Conservation (phyloP, 2,888 invertebrate species). For the Leptopilina myrica region DNA sequence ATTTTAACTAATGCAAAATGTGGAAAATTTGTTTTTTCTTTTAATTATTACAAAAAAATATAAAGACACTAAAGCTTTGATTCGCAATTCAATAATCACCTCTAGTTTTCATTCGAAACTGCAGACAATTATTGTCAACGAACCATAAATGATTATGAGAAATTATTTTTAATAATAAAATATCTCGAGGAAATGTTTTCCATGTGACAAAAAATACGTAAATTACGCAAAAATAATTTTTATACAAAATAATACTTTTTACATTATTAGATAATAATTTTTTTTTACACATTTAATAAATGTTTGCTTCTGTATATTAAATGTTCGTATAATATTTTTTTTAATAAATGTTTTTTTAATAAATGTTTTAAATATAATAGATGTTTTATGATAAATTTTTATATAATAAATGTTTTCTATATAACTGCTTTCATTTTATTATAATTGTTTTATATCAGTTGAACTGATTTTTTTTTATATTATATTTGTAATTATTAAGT, state of each 20-base stretch:
- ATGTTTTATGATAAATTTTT: conserved; percentile 12
- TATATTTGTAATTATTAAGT: neutral
- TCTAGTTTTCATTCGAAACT: neutral
- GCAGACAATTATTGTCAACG: neutral
- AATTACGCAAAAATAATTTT: conserved; percentile 39
- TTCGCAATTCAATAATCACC: neutral
- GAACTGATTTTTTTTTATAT: conserved; percentile 23
- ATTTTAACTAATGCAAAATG: conserved; percentile 1
- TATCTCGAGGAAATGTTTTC: neutral
- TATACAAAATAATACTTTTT: conserved; percentile 48
- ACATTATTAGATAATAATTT: conserved; percentile 43
- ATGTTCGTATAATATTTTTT: neutral
- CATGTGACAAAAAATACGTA: neutral
- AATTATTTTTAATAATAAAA: conserved; percentile 21
- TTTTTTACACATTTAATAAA: conserved; percentile 48
- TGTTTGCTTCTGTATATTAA: neutral
- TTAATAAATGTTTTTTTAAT: neutral
- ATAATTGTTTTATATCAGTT: too few species aligned
- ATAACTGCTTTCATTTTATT: too few species aligned
- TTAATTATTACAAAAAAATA: neutral
- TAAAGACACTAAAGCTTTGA: neutral
- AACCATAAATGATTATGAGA: neutral
- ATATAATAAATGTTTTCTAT: conserved; percentile 40
- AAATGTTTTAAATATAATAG: neutral
- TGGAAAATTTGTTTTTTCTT: neutral